These are phyloP conservation scores for Heteromyza rotundicornis DNA, from an alignment of 2,888 invertebrate genomes.

Conservation along the genomic window DNA sequence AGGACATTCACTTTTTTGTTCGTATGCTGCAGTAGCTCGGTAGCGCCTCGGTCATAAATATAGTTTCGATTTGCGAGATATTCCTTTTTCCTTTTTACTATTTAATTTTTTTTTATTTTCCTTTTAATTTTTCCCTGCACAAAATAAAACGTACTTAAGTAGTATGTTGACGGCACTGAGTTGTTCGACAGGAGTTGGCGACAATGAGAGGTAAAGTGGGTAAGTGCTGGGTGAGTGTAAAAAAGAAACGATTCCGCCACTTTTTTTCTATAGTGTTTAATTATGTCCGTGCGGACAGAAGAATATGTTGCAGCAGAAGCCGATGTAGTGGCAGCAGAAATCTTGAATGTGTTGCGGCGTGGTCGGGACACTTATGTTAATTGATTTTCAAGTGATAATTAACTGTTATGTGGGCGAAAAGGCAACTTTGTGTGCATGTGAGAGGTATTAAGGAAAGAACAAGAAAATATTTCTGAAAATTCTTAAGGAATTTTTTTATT, in stretches of 20 bases:
- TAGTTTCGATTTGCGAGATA: conserved; percentile 48
- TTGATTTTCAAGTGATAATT: not conserved
- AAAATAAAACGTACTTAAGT: not conserved
- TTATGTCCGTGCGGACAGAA: too few species aligned
- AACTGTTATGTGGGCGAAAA: not conserved
- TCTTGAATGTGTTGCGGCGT: not conserved
- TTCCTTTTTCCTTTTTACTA: conserved; percentile 22
- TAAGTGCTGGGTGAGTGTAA: too few species aligned
- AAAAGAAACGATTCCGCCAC: too few species aligned
- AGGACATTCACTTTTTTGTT: conserved; percentile 32
- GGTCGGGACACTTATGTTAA: not conserved
- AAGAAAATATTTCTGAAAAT: too few species aligned
- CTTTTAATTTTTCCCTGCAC: not conserved
- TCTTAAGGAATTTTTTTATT: too few species aligned
- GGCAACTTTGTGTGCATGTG: not conserved
- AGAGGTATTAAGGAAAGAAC: too few species aligned
- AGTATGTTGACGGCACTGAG: not conserved
- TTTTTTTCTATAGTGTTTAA: too few species aligned
- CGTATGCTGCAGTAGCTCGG: too few species aligned
- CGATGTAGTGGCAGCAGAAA: not conserved
- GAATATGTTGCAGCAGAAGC: not conserved
- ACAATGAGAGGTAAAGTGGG: not conserved
- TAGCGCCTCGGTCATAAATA: conserved; percentile 40
- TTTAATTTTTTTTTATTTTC: not conserved
- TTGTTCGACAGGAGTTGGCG: not conserved